phyloP scores from a whole-genome alignment of 2,888 invertebrate genomes.

The Silvanus unidentatus region DNA sequence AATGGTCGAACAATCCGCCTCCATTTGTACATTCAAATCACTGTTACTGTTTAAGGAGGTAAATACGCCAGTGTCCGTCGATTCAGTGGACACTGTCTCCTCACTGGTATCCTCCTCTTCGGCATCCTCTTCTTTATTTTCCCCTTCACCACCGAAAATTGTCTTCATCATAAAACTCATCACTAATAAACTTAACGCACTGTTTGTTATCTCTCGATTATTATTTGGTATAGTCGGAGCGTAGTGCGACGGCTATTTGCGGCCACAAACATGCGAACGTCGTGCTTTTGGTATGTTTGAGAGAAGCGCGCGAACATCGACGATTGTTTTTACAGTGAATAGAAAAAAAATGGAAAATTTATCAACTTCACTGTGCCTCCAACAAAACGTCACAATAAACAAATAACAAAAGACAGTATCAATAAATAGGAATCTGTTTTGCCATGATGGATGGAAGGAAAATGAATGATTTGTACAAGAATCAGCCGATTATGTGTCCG shows the following conservation, averaged over 20 bases:
- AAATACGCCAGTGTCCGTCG: constrained; percentile 41
- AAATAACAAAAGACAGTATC: too few species aligned
- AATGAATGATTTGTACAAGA: constrained; percentile 4
- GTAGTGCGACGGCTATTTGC: constrained; percentile 35
- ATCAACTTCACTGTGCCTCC: too few species aligned
- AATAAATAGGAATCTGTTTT: too few species aligned
- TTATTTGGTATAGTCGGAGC: too few species aligned
- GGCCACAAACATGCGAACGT: constrained; percentile 35
- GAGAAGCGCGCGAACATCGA: background rate
- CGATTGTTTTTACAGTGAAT: too few species aligned
- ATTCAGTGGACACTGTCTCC: constrained; percentile 35
- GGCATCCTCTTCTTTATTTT: constrained; percentile 28
- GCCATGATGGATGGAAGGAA: too few species aligned
- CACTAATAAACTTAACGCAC: constrained; percentile 7
- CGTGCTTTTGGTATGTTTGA: constrained; percentile 20
- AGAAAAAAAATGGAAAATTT: too few species aligned
- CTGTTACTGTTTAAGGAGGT: constrained; percentile 39
- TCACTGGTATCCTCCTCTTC: constrained; percentile 36
- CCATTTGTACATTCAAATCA: constrained; percentile 31
- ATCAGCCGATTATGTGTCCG: constrained; percentile 31
- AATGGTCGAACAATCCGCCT: constrained; percentile 44
- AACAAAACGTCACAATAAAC: too few species aligned
- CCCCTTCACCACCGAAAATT: constrained; percentile 35
- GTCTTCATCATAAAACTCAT: constrained; percentile 45
- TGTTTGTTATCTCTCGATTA: constrained; percentile 2